A percentile compares a stretch with the other conserved stretches of the same genome.
Evolutionary conservation across 92 coral and sea anemone species (phyloP).

Genomic region (Chrysogorgia sp.): DNA sequence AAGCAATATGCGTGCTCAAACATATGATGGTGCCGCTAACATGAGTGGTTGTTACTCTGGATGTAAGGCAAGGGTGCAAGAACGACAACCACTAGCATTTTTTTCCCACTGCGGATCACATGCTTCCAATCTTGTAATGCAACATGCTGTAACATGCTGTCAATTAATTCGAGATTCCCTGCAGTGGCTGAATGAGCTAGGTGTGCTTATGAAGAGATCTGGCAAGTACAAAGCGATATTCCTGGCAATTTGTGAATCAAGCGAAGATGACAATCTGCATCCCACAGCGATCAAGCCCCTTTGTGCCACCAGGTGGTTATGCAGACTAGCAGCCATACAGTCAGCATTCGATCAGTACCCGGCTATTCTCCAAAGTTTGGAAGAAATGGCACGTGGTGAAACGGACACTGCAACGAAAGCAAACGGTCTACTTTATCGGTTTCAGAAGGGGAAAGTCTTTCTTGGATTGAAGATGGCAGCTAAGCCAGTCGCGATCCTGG

Average conservation of each 20-base stretch:
- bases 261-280: constrained; percentile 26
- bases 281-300: constrained; percentile 31
- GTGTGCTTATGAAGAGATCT: constrained; percentile 40
- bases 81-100: constrained; percentile 34
- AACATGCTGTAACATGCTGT: constrained; percentile 18
- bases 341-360: constrained; percentile 24
- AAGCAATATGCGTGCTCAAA: no score
- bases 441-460: constrained; percentile 41
- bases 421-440: constrained; percentile 36
- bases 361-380: constrained; percentile 20
- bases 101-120: constrained; percentile 23
- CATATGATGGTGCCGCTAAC: no score
- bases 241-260: constrained; percentile 23
- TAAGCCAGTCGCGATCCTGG: constrained; percentile 30
- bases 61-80: constrained; percentile 39
- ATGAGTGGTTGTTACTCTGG: no score
- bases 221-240: constrained; percentile 29
- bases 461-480: constrained; percentile 29
- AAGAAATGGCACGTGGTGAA: constrained; percentile 29
- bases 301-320: constrained; percentile 46
- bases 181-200: constrained; percentile 24
- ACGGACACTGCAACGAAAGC: constrained; percentile 37
- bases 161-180: constrained; percentile 13
- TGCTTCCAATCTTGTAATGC: constrained; percentile 26
- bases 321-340: constrained; percentile 42